Evolutionary conservation across 2,797 vertebrate genomes (phyloP), one percentile per base, ranked within the genome.

Genomic region (Gymnopithys bicolor): DNA sequence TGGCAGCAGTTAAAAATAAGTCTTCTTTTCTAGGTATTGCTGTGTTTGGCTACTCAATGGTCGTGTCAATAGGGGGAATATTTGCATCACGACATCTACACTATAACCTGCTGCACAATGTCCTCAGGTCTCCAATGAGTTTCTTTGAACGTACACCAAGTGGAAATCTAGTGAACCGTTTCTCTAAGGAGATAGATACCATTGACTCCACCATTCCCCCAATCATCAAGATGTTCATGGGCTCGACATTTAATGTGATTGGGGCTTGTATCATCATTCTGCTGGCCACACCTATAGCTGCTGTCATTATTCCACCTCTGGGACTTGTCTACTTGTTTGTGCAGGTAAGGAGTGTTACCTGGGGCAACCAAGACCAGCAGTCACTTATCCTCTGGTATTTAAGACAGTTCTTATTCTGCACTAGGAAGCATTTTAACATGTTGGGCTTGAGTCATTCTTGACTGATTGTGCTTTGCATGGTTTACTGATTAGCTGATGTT

Each of bases 201-300:
- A 99, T 99, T 33, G 99, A 99, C 97, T 98, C 99, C 0, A 77
- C 98, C 91, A 99, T 99, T 58, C 99, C 99, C 1, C 98, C 98
- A 93, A 98, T 99, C 79, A 98, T 99, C 84, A 99, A 99, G 98
- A 99, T 99, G 99, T 99, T 99, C 97, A 98, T 99, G 98, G 99
- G 99, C 87, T 99, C 99, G 2, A 94, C 99, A 28, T 99, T 99
- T 84, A 99, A 98, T 0, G 99, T 99, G 43, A 43, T 99, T 6
- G 98, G 98, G 2, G 97, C 98, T 55, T 99, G 99, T 74, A 91
- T 98, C 19, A 64, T 99, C 91, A 99, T 99, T 95, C 97, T 99
- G 67, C 67, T 99, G 32, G 98, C 99, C 91, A 99, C 99, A 0
- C 99, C 99, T 1, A 95, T 99, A 19, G 98, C 98, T 3, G 98